Base-by-base conservation (phyloP, 2,797 vertebrate species). In the Forpus xanthops region DNA sequence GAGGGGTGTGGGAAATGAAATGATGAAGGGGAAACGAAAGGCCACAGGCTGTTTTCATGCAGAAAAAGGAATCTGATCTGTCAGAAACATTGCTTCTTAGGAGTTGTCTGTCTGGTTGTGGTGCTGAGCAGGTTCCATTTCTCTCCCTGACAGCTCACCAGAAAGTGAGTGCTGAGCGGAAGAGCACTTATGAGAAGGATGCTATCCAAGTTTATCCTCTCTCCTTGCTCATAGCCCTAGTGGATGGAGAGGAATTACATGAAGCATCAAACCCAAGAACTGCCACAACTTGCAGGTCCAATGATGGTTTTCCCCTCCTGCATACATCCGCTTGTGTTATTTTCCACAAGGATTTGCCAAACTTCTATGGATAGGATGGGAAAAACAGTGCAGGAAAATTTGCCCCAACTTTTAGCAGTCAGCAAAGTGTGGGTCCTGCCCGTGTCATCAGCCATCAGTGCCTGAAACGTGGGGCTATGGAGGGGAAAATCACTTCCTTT, bases 131-230 rank as follows among this genome's bases (percentile, higher is more conserved):
- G 87, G 74, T 74, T 56, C 20, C 74, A 56, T 92, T 94, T 90
- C 80, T 87, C 86, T 85, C 47, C 35, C 56, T 87, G 92, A 55
- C 89, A 92, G 45, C 52, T 87, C 86, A 31, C 87, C 86, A 33
- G 3, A 5, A 49, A 28, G 28, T 0, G 13, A 89, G 65, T 14
- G 55, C 82, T 52, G 74, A 61, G 85, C 23, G 0, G 8, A 45
- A 37, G 42, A 80, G 28, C 66, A 28, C 56, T 77, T 47, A 33
- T 7, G 31, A 68, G 89, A 65, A 60, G 60, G 30, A 24, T 10
- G 39, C 30, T 64, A 19, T 9, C 60, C 55, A 49, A 39, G 15
- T 72, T 67, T 19, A 64, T 41, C 77, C 4, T 0, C 65, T 30
- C 30, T 27, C 49, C 8, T 20, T 62, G 49, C 53, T 62, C 71